Evolutionary conservation across 2,888 invertebrate species (phyloP).

Genomic region (Leptinotarsa peninsularis): DNA sequence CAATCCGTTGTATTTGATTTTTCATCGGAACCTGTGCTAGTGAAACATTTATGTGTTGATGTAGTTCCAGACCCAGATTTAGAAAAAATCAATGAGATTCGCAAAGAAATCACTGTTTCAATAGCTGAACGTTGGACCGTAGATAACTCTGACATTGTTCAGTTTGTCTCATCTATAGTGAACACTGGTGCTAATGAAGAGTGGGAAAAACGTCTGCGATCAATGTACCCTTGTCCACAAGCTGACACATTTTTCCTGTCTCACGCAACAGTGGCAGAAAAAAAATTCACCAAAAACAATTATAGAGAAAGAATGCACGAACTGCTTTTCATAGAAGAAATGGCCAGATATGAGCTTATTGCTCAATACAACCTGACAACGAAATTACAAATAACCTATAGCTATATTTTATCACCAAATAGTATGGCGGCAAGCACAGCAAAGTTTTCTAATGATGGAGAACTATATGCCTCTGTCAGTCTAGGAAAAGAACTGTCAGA

Average conservation of each 20-base stretch:
- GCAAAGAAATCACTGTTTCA: constrained; percentile 71
- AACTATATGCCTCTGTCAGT: constrained; percentile 79
- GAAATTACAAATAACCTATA: constrained; percentile 73
- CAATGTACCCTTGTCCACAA: constrained; percentile 76
- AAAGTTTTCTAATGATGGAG: constrained; percentile 81
- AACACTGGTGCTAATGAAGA: constrained; percentile 60
- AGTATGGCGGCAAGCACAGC: constrained; percentile 78
- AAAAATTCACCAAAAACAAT: constrained; percentile 74
- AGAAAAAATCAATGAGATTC: constrained; percentile 74
- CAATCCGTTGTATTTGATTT: constrained; percentile 84
- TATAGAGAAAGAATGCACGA: constrained; percentile 82
- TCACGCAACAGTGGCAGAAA: constrained; percentile 75
- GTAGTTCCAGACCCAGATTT: constrained; percentile 78
- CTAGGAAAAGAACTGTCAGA: constrained; percentile 82
- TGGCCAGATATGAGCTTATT: constrained; percentile 73
- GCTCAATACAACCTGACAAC: constrained; percentile 79
- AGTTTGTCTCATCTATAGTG: constrained; percentile 56
- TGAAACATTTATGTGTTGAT: constrained; percentile 80
- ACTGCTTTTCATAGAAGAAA: constrained; percentile 81
- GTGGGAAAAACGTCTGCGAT: constrained; percentile 70
- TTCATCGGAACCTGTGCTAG: constrained; percentile 73
- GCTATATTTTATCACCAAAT: constrained; percentile 77
- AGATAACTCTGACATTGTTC: constrained; percentile 66
- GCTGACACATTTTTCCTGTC: constrained; percentile 76
- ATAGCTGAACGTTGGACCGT: constrained; percentile 72